Conservation (phyloP, 2,113 vertebrate species). For the Saguinus imperator region DNA sequence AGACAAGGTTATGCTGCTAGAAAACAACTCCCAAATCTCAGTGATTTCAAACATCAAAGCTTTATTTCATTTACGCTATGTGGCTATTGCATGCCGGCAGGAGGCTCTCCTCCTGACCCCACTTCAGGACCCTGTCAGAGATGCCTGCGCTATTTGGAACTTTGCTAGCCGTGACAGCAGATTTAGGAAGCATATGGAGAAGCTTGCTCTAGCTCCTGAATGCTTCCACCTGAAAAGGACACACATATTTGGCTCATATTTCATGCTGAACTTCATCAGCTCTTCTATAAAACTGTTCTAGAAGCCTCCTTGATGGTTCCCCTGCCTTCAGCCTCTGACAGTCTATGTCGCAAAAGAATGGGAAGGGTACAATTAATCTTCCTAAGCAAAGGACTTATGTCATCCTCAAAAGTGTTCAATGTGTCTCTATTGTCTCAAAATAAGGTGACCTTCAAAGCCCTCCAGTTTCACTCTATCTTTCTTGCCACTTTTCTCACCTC, state of each 20-base stretch:
- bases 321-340: background rate
- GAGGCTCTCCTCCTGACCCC: background rate
- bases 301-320: background rate
- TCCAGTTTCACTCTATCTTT: background rate
- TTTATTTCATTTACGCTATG: background rate
- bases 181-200: background rate
- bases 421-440: background rate
- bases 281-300: background rate
- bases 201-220: background rate
- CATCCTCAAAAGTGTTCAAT: background rate
- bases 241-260: background rate
- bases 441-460: background rate
- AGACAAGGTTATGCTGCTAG: too few relatives aligned
- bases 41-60: background rate
- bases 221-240: background rate
- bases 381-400: background rate
- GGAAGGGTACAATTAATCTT: background rate
- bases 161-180: background rate
- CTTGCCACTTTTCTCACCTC: background rate
- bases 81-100: background rate
- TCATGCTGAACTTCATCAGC: background rate
- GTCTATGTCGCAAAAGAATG: background rate
- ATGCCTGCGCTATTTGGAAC: background rate
- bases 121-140: background rate
- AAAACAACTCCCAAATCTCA: too few relatives aligned